Evolutionary conservation across 2,888 invertebrate species (phyloP).

Genomic region (Chalcosyrphus nemorum): DNA sequence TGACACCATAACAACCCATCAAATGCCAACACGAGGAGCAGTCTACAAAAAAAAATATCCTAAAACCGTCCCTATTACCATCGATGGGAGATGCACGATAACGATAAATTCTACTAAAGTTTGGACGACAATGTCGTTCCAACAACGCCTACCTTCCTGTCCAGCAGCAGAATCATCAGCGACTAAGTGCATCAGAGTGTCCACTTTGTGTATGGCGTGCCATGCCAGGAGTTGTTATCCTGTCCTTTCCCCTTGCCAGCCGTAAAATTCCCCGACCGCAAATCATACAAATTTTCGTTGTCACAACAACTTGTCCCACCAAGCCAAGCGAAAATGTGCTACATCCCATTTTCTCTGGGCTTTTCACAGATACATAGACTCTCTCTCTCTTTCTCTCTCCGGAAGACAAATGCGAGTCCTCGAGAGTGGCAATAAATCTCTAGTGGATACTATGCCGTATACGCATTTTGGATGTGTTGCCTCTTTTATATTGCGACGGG

Average conservation of each 20-base stretch:
- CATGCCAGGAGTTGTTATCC: slow-evolving; percentile 13
- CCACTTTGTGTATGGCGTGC: not conserved
- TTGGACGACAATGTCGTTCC: slow-evolving; percentile 17
- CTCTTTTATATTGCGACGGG: too few species aligned
- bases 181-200: slow-evolving; percentile 28
- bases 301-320: slow-evolving; percentile 66
- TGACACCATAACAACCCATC: slow-evolving; percentile 36
- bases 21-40: slow-evolving; percentile 2
- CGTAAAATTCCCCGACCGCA: slow-evolving; percentile 44
- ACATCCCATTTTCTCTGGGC: slow-evolving; percentile 53
- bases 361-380: slow-evolving; percentile 42
- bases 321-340: slow-evolving; percentile 66
- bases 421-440: slow-evolving; percentile 69
- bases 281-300: slow-evolving; percentile 65
- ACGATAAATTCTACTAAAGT: slow-evolving; percentile 38
- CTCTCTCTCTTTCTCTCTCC: too few species aligned
- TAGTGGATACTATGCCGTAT: slow-evolving; percentile 31
- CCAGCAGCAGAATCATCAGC: not conserved
- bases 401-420: slow-evolving; percentile 65
- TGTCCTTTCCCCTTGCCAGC: not conserved
- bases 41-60: not conserved
- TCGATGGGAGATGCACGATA: slow-evolving; percentile 32
- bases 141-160: slow-evolving; percentile 19
- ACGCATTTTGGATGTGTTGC: slow-evolving; percentile 62
- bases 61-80: not conserved